Base-by-base conservation (phyloP, 2,888 invertebrate genomes). In the Aleiodes testaceus region DNA sequence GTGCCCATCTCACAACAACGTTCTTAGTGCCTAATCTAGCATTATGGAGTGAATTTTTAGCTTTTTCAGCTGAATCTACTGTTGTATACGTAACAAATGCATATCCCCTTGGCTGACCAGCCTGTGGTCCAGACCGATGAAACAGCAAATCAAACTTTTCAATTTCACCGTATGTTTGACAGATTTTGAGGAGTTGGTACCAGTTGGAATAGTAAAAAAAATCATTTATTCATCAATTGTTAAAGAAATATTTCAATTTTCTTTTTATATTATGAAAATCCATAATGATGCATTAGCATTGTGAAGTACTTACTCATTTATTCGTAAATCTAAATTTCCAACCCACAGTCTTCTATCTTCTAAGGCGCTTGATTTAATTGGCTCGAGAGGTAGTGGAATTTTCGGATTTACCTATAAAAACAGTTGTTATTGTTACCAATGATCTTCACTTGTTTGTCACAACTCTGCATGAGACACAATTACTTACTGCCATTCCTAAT, bases 131-230 rank as follows among this genome's bases (percentile, higher is more conserved):
- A 78, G 93, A 92, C 79, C 96, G 96, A 88, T 97, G 97, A 87
- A 97, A 97, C 79, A 98, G 92, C 89, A 97, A 94, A 89, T 98
- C 97, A 89, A 97, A 97, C 92, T 97, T 97, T 90, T 96, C 95
- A 85, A 97, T 94, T 86, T 92, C 90, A 87, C 97, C 97, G 91
- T 95, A 94, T 92, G 94, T 94, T 92, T 97, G 96, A 89, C 96
- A 92, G 90, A 97, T 92, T 95, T 97, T 97, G 89, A 98, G 91
- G 91, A 98, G 92, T 92, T 96, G 94, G 93, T 93, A 96, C 96
- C 96, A 90, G 93, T 95, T 93, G 91, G 90, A 83, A 89, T 88
- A 86, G 75, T 79, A 76, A 79, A 75, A 73, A 84, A 82, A 80
- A 81, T 80, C 18, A 63, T 22, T 63, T 80, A 80, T 45, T 49